phyloP scores from a whole-genome alignment of 2,113 vertebrate species.

The Antigone vipio region DNA sequence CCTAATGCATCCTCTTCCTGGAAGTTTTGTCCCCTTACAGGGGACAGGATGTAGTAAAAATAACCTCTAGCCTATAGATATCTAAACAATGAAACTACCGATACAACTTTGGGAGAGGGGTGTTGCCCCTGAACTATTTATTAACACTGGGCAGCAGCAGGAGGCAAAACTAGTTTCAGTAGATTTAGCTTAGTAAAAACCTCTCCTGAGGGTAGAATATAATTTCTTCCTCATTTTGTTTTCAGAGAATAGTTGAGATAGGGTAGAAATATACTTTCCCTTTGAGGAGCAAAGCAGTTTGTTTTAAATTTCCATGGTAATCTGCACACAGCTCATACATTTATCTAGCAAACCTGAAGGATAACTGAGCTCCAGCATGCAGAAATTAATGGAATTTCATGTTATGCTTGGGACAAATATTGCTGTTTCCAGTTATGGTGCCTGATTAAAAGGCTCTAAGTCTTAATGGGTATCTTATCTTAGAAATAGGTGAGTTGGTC shows the following conservation, averaged over 20 bases:
- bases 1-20: constrained; percentile 37
- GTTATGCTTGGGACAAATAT: not conserved
- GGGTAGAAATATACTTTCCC: not conserved
- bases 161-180: not conserved
- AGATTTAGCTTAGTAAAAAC: not conserved
- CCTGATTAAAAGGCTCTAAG: not conserved
- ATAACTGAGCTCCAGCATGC: not conserved
- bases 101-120: not conserved
- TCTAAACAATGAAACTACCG: constrained; percentile 1
- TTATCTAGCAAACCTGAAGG: not conserved
- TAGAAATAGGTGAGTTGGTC: not conserved
- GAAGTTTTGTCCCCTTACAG: not conserved
- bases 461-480: not conserved
- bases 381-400: not conserved
- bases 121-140: not conserved
- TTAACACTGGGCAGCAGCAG: not conserved
- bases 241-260: not conserved
- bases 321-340: not conserved
- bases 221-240: constrained; percentile 17
- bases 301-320: not conserved
- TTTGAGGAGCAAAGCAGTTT: not conserved
- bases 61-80: constrained; percentile 28
- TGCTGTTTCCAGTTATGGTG: not conserved
- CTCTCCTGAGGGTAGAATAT: not conserved
- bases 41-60: constrained; percentile 53